Base-by-base conservation (phyloP, 2,888 invertebrate species). In the Calliphora vomitoria region DNA sequence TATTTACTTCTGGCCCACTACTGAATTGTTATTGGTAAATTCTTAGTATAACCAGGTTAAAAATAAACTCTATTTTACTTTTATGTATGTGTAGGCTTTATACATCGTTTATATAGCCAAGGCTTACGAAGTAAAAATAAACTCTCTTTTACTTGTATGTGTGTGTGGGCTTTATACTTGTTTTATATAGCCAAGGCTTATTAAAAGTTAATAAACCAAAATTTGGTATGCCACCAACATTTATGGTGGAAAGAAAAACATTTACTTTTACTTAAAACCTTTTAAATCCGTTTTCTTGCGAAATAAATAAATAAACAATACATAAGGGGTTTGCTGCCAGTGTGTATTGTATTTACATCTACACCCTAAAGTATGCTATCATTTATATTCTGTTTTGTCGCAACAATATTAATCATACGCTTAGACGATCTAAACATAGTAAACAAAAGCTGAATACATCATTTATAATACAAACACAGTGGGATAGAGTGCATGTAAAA, bases 121-220 rank as follows among this genome's bases (percentile, higher is more conserved):
- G 38, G 38, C 38, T 38, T 38, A 18, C n/a, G n/a, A n/a, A n/a
- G n/a, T n/a, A n/a, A n/a, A n/a, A n/a, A n/a, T n/a, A n/a, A n/a
- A n/a, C n/a, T n/a, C n/a, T n/a, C 20, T 3, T 25, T 60, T 60
- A 58, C 15, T 35, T 3, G 10, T 62, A 11, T n/a, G 8, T n/a
- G 3, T 62, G 38, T 10, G 38, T 5, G 8, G 55, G 55, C 18
- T 18, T 64, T 38, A n/a, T 10, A 38, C 4, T n/a, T 38, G 11
- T 31, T 31, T 31, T 31, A 0, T 31, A 5, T 64, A n/a, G n/a
- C 8, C 20, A 0, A 31, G 38, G 38, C 38, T 38, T 38, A 18
- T 38, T 64, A 38, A 64, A 64, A 64, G 64, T 64, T 64, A 38
- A 38, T 64, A 38, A 38, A 64, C 35, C 64, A 64, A 64, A n/a